These are phyloP conservation scores for Mallotus villosus DNA, from an alignment of 2,797 vertebrate genomes.

Conservation along the genomic window DNA sequence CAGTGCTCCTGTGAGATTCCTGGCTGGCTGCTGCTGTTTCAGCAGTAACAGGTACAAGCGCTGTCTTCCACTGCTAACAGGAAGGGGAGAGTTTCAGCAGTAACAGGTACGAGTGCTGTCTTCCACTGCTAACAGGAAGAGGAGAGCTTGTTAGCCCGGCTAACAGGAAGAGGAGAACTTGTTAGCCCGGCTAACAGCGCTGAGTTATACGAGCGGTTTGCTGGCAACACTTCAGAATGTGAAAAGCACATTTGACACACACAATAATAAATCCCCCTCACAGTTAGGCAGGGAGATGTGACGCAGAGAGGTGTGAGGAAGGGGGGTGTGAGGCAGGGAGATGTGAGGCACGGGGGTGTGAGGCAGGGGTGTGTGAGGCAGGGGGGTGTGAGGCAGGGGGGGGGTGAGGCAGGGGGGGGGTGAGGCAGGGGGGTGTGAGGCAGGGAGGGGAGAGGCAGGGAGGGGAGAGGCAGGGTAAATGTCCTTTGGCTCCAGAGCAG, in stretches of 20 bases:
- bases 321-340: too few species aligned
- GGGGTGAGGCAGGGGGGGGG: background rate
- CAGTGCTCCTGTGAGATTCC: conserved; percentile 59
- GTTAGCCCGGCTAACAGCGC: conserved; percentile 44
- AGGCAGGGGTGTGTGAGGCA: too few species aligned
- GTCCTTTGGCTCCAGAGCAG: too few species aligned
- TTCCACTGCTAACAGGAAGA: conserved; percentile 50
- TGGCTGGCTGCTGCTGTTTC: conserved; percentile 47
- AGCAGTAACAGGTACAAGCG: conserved; percentile 61
- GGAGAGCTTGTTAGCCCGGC: conserved; percentile 42
- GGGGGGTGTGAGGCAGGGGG: too few species aligned
- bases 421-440: background rate
- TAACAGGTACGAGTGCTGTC: conserved; percentile 65
- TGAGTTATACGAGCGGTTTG: conserved; percentile 31
- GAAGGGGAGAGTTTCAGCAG: conserved; percentile 32
- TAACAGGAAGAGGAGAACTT: conserved; percentile 16
- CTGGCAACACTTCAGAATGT: conserved; percentile 8
- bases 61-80: conserved; percentile 56
- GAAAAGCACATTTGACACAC: conserved; percentile 12
- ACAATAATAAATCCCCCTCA: background rate
- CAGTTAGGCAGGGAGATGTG: background rate
- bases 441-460: too few species aligned
- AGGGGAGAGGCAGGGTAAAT: too few species aligned
- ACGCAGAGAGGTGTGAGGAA: too few species aligned
- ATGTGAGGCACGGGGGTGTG: too few species aligned